phyloP scores from a whole-genome alignment of 2,113 vertebrate species.

The Haliaeetus leucogaster region DNA sequence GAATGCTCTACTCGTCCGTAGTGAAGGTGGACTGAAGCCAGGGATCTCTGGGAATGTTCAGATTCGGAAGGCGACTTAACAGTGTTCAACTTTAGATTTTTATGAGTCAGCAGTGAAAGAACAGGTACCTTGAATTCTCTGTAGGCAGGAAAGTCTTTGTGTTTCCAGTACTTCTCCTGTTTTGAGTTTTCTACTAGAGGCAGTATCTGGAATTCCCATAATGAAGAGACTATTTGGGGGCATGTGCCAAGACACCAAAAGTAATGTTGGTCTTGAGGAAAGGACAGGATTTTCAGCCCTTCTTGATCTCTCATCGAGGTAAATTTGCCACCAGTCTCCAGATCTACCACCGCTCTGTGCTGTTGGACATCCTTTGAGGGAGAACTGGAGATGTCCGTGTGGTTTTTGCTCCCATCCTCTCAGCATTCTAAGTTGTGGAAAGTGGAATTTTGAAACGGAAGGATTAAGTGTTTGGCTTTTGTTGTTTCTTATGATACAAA shows the following conservation, averaged over 20 bases:
- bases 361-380: not conserved
- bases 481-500: not conserved
- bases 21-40: not conserved
- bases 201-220: not conserved
- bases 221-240: not conserved
- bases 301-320: not conserved
- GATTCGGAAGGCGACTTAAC: accelerated
- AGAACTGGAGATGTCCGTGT: not conserved
- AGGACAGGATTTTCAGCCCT: not conserved
- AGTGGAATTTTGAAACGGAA: not conserved
- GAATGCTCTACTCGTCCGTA: not conserved
- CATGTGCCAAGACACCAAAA: not conserved
- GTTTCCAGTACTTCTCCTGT: not conserved
- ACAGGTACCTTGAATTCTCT: not conserved
- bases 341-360: not conserved
- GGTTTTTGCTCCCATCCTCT: not conserved
- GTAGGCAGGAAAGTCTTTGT: not conserved
- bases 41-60: not conserved
- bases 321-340: not conserved
- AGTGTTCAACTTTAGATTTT: not conserved
- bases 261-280: not conserved
- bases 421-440: not conserved
- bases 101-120: not conserved
- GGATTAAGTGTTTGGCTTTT: not conserved
- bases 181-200: not conserved